Conservation (phyloP, 2,797 vertebrate genomes). For the Coregonus ussuriensis region DNA sequence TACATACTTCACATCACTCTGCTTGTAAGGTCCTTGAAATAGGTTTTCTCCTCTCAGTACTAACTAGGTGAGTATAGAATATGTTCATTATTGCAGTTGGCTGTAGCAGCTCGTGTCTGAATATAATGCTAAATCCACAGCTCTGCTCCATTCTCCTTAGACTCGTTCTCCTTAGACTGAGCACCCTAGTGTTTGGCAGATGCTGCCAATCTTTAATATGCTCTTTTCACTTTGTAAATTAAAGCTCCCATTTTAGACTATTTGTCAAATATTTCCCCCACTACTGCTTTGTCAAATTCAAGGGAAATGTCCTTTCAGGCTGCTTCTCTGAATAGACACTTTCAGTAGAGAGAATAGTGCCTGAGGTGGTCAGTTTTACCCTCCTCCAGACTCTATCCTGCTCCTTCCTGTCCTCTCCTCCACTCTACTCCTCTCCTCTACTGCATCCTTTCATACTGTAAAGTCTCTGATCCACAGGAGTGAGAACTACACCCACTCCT, state of each 20-base stretch:
- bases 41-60: conserved; percentile 3
- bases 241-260: conserved; percentile 8
- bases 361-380: not conserved
- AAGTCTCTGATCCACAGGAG: not conserved
- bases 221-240: conserved; percentile 15
- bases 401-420: not conserved
- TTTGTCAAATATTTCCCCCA: not conserved
- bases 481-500: not conserved
- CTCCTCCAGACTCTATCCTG: not conserved
- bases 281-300: not conserved
- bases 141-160: not conserved
- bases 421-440: too few species aligned
- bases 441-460: not conserved
- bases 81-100: not conserved
- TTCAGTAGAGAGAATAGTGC: not conserved
- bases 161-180: not conserved
- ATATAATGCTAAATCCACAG: not conserved
- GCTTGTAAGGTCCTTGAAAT: not conserved
- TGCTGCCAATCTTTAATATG: conserved; percentile 1
- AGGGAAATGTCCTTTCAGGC: not conserved
- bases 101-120: not conserved
- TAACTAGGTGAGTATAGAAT: not conserved
- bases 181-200: not conserved
- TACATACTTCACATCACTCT: not conserved
- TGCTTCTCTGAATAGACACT: not conserved